Base-by-base conservation (phyloP, 2,113 vertebrate species). In the Nansenia antarctica region DNA sequence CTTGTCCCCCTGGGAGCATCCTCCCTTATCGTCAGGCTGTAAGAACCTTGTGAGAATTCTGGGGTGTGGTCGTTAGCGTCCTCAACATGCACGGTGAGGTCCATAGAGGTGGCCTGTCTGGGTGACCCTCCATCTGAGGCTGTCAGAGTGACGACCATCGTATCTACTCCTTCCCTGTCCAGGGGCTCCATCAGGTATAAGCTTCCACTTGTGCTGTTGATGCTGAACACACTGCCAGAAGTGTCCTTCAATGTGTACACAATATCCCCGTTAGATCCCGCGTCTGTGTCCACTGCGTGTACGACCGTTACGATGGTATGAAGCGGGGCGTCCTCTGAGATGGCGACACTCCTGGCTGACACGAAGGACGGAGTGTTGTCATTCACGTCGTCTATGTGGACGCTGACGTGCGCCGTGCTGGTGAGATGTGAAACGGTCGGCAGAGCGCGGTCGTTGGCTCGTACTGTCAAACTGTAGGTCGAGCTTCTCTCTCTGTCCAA, bases 51-150 rank as follows among this genome's bases (percentile, higher is more conserved):
- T 69, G 71, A 70, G 34, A 93, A 90, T 75, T 78, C 77, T 2
- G 92, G 91, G 22, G 85, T 72, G 6, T 92, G 79, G 72, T 92
- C 92, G 69, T 93, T 93, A 2, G 65, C 70, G 37, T 93, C 92
- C n/a, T 88, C 86, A 20, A 92, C 63, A 3, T 83, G 31, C 27
- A 91, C 80, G 0, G 80, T 89, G 67, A 93, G 49, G 74, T 85
- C 86, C 64, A 88, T 70, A 1, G 62, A 64, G 35, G 77, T 82
- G 11, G 70, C 64, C 79, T 84, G 64, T 14, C 27, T 62, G 18
- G 89, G 89, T 24, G 74, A 81, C 47, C 91, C 92, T 77, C 74
- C 64, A 68, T 93, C 92, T 32, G 69, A 65, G 47, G 88, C 90
- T 3, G 70, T 88, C 24, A 93, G 1, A 0, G 72, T 77, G 52